phyloP scores from a whole-genome alignment of 2,888 invertebrate genomes.

The Thereva unica region DNA sequence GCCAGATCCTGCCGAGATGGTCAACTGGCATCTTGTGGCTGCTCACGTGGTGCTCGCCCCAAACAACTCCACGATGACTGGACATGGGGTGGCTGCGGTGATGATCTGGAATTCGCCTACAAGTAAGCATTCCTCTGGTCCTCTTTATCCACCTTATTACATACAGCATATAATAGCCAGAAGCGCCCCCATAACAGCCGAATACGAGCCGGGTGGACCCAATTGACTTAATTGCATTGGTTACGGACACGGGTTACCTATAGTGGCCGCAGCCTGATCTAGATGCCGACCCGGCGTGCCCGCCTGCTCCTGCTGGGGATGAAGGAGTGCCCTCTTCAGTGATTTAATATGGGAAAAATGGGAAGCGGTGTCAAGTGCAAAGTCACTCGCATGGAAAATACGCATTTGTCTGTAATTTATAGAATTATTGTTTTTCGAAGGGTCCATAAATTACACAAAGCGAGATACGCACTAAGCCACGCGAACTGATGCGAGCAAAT shows the following conservation, averaged over 20 bases:
- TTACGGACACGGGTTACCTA: no score
- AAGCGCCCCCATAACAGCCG: no score
- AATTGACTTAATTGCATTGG: no score
- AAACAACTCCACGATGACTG: slow-evolving; percentile 85
- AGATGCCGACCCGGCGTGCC: no score
- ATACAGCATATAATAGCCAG: no score
- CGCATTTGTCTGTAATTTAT: slow-evolving; percentile 28
- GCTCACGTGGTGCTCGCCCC: slow-evolving; percentile 81
- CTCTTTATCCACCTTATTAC: no score
- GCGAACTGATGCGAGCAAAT: slow-evolving; percentile 10
- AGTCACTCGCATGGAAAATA: slow-evolving; percentile 18
- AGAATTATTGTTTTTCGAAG: slow-evolving; percentile 24
- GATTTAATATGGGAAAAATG: slow-evolving; percentile 4
- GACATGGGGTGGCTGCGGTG: slow-evolving; percentile 98
- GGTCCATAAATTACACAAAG: slow-evolving; percentile 26
- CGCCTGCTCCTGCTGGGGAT: neutral
- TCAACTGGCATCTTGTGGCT: slow-evolving; percentile 85
- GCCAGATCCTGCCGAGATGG: slow-evolving; percentile 92
- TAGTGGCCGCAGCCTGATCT: no score
- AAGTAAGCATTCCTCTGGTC: slow-evolving; percentile 65
- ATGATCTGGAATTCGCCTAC: slow-evolving; percentile 95
- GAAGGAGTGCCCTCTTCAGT: neutral
- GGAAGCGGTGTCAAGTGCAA: slow-evolving; percentile 21
- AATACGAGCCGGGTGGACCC: no score
- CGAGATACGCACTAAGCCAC: slow-evolving; percentile 6